Evolutionary conservation across 2,797 vertebrate species (phyloP), one percentile per base, ranked within the genome.

Genomic region (Threskiornis aethiopicus): DNA sequence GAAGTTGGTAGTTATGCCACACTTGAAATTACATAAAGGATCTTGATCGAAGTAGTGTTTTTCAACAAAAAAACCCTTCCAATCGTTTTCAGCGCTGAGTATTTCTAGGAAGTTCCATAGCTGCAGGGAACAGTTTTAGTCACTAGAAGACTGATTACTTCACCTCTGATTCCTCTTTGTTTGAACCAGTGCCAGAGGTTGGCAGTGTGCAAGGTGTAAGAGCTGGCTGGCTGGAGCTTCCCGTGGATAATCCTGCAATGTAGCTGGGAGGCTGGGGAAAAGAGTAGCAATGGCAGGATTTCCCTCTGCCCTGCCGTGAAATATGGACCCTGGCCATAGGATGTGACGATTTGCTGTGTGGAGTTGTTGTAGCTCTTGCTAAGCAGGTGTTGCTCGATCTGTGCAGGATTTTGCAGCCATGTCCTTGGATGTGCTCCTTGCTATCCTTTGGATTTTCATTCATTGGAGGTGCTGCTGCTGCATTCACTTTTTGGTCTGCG

Each of bases 331-430:
- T 64, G 75, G 79, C 87, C 31, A 21, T 15, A 49, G 62, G 72
- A 49, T 11, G 2, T 46, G 55, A 21, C 28, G n/a, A 1, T 89
- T 89, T 61, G 67, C 81, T 76, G 25, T 8, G 22, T 62, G 54
- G 72, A 85, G 66, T 28, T 77, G 51, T n/a, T 47, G 80, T 33
- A 71, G 67, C 78, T 62, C 78, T 80, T 67, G n/a, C 67, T 84
- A 37, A 57, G 58, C 85, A 91, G 62, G 39, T 66, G 47, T 42
- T 71, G 59, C 70, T 91, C 0, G 21, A 37, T 55, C 70, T 64
- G 91, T 69, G 71, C 41, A 37, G 65, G 55, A 73, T 57, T 91
- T 85, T 86, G 84, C 81, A 89, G 66, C 84, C 55, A 31, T 51
- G 71, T 64, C 88, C 84, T 85, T 78, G 71, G 55, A 69, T 77